Percentiles rank a stretch among this genome's conserved stretches.
These are phyloP conservation scores for Enteromius mattozi DNA, from an alignment of 2,797 vertebrate species.

Conservation along the genomic window DNA sequence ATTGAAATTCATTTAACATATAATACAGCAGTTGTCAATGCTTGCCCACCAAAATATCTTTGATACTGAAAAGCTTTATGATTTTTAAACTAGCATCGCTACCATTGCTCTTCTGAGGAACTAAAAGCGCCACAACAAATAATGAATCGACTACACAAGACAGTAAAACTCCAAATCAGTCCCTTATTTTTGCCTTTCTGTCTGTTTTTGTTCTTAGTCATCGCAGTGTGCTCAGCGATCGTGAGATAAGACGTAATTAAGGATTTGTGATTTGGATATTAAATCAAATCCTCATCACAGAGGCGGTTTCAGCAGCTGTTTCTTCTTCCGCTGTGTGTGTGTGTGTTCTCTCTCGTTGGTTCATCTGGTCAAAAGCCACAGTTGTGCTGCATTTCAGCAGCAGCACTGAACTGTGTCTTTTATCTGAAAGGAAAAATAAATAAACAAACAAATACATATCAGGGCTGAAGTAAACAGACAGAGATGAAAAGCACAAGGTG, in stretches of 20 bases:
- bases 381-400: constrained; percentile 17
- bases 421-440: constrained; percentile 14
- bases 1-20: not conserved
- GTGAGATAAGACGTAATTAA: constrained; percentile 8
- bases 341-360: constrained; percentile 7
- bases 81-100: not conserved
- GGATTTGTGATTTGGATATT: constrained; percentile 17
- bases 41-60: not conserved
- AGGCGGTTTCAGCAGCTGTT: constrained; percentile 60
- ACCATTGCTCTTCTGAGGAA: not conserved
- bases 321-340: not conserved
- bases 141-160: not conserved
- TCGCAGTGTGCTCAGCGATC: not conserved
- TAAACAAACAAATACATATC: constrained; percentile 36
- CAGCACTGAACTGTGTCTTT: constrained; percentile 47
- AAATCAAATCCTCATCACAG: constrained; percentile 55
- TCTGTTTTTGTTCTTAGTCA: not conserved
- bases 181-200: not conserved
- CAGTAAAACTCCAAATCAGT: not conserved
- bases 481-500: constrained; percentile 42
- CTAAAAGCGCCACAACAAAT: not conserved
- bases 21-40: not conserved
- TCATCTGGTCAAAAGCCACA: constrained; percentile 36
- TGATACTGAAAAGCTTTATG: not conserved
- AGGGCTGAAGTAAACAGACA: constrained; percentile 29